phyloP scores from a whole-genome alignment of 2,113 vertebrate genomes.

The Ornithorhynchus anatinus region DNA sequence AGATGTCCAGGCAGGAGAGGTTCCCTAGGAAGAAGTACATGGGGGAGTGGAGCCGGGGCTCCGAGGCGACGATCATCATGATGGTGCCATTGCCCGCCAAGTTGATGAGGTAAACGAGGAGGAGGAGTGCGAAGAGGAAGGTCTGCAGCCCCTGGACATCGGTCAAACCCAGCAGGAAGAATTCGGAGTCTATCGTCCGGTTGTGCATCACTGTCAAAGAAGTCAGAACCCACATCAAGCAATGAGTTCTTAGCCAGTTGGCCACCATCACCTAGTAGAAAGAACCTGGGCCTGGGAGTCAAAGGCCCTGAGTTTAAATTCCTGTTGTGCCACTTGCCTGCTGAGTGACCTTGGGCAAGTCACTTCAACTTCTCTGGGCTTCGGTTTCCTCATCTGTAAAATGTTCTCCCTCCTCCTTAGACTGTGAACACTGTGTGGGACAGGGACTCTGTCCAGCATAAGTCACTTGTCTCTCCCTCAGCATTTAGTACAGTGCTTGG shows the following conservation, averaged over 20 bases:
- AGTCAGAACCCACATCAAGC: neutral
- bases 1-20: slow-evolving; percentile 37
- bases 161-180: slow-evolving; percentile 7
- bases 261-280: too few species aligned
- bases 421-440: too few species aligned
- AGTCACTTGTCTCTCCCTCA: too few species aligned
- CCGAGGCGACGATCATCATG: slow-evolving; percentile 23
- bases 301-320: neutral
- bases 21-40: slow-evolving; percentile 55
- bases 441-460: too few species aligned
- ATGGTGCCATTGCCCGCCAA: slow-evolving; percentile 8
- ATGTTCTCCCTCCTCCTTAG: neutral
- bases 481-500: too few species aligned
- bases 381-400: neutral
- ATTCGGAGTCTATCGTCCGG: neutral
- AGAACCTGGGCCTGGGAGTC: neutral
- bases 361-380: neutral
- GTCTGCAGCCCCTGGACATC: neutral
- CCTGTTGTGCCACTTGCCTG: neutral
- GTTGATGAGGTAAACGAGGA: neutral
- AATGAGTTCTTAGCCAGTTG: too few species aligned
- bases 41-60: neutral
- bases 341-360: neutral
- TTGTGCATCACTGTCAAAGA: neutral
- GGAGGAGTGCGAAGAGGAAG: slow-evolving; percentile 1